Base-by-base conservation (phyloP, 1,140 invertebrate species). In the Sarcophaga bullata region DNA sequence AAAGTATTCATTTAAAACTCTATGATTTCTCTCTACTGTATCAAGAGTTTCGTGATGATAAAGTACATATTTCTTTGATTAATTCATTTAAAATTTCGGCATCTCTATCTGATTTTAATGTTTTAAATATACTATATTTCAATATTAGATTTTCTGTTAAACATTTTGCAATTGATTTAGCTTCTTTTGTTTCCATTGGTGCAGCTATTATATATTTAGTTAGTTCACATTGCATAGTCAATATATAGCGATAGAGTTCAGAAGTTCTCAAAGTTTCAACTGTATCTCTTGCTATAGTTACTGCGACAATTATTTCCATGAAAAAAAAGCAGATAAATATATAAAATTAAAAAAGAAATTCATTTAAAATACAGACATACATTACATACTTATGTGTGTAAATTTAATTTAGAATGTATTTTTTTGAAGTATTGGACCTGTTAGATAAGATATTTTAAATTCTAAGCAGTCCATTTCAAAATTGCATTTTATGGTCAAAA, bases 71-170 rank as follows among this genome's bases (percentile, higher is more conserved):
- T 48, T 75, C 54, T 15, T 80, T 73, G 11, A 84, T 11, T 7
- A 82, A 25, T 83, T 84, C 52, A 84, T 84, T 84, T 72, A n/a
- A 17, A 83, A 83, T 83, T 81, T 84, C 83, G 54, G 72, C 37
- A 6, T 78, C 82, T 47, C 25, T 83, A 47, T 84, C 80, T 2
- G 83, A 80, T 80, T 72, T 82, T 47, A 84, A 17, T 49, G 47
- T 62, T 47, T 84, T 80, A 47, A 82, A 83, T 9, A 52, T 58
- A 25, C 82, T 82, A 13, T 84, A 84, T 46, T 72, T 81, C 25
- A 72, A 80, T 83, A 81, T 73, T 4, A 81, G 52, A 62, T 82
- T 48, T 82, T 83, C 83, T 50, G 80, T 17, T 58, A 83, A 76
- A 52, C 54, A 48, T 83, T 78, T 84, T 52, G 83, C 83, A 8